Evolutionary conservation across 2,797 vertebrate genomes (phyloP).

Genomic region (Australoheros facetus): DNA sequence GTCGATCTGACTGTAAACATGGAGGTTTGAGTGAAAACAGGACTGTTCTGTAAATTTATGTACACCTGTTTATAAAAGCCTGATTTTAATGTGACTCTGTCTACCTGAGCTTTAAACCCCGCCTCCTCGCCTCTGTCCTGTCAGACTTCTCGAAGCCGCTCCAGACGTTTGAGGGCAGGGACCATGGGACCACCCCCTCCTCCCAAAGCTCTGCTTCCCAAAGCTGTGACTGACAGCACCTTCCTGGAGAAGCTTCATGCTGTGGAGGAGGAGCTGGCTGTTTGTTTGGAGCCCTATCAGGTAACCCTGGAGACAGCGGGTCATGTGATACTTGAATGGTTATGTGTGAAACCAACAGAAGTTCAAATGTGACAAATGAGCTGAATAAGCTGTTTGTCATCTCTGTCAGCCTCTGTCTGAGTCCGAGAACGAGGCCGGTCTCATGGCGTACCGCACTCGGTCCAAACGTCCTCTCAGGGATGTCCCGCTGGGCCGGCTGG

Average conservation of each 20-base stretch:
- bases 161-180: slow-evolving; percentile 18
- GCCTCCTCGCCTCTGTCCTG: fast-evolving
- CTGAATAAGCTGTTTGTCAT: too few species aligned
- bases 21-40: not conserved
- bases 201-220: slow-evolving; percentile 66
- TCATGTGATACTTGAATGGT: not conserved
- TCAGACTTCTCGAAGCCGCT: slow-evolving; percentile 32
- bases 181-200: slow-evolving; percentile 73
- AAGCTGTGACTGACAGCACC: slow-evolving; percentile 72
- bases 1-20: not conserved
- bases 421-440: slow-evolving; percentile 72
- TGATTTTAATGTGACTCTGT: not conserved
- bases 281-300: slow-evolving; percentile 90
- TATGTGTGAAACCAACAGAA: not conserved
- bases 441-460: slow-evolving; percentile 91
- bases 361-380: too few species aligned
- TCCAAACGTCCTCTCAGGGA: slow-evolving; percentile 92
- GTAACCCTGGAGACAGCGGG: slow-evolving; percentile 56
- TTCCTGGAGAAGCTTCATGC: slow-evolving; percentile 92
- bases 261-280: slow-evolving; percentile 89
- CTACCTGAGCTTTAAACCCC: not conserved
- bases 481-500: slow-evolving; percentile 89
- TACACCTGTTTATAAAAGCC: fast-evolving
- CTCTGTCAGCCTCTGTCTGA: slow-evolving; percentile 43
- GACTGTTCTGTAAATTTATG: fast-evolving